Base-by-base conservation (phyloP, 2,888 invertebrate genomes). In the Amphipoea lucens region DNA sequence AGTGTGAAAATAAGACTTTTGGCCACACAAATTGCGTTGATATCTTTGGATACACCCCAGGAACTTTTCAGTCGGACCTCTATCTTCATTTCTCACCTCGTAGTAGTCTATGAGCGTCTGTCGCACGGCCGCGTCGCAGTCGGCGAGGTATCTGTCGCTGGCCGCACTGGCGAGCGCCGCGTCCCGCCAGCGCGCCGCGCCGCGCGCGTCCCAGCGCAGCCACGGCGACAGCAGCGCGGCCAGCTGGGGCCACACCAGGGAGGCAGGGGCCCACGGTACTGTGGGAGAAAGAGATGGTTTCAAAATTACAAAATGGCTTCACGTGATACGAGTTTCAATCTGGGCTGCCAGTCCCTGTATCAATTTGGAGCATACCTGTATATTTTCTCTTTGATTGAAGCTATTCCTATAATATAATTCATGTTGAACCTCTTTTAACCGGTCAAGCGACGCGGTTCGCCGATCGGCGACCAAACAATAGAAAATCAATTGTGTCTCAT, bases 201-300 rank as follows among this genome's bases (percentile, higher is more conserved):
- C 96, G 20, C 97, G 97, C 77, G 96, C 96, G 86, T 97, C 97
- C 97, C 98, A 98, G 85, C 97, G 97, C 82, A 98, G 94, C 96
- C 98, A 98, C 23, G 98, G 98, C 4, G 97, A 97, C 88, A 98
- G 95, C 86, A 97, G 97, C 84, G 98, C 98, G 14, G 97, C 97
- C 78, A 98, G 94, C 91, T 97, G 97, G 65, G 98, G 97, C 98
- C 98, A 98, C 90, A 97, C 97, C 81, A 98, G 94, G 81, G 97
- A 97, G 14, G 98, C 98, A 4, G 98, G 98, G 51, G 98, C 98
- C 98, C 98, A 98, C 3, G 97, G 97, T 65, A 98, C 65, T 65
- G 65, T 23, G 40, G 65, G 23, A 65, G 40, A 12, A 23, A 40
- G 11, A 2, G 23, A 5, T 65, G 11, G 5, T 12, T 23, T 23